Evolutionary conservation across 2,888 invertebrate species (phyloP).

Genomic region (Scotopteryx bipunctaria): DNA sequence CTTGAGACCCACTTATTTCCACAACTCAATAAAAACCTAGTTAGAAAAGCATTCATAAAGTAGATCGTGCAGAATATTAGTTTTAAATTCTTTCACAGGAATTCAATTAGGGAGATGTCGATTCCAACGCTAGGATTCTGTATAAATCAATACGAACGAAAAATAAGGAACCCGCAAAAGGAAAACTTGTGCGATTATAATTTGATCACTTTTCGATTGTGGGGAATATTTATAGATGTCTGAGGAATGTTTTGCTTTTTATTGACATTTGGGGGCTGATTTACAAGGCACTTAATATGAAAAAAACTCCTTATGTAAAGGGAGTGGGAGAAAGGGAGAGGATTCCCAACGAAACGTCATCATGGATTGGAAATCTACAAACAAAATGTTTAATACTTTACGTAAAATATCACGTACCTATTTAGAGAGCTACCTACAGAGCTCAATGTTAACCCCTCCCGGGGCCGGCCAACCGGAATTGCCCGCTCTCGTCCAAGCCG

Average conservation of each 20-base stretch:
- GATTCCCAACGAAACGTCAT: no score
- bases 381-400: no score
- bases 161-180: constrained; percentile 16
- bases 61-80: constrained; percentile 19
- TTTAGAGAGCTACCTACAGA: no score
- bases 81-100: constrained; percentile 30
- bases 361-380: no score
- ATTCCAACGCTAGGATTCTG: constrained; percentile 17
- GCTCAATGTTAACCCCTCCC: no score
- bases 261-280: not conserved
- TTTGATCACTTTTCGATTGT: constrained; percentile 15
- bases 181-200: constrained; percentile 18
- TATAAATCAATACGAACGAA: constrained; percentile 30
- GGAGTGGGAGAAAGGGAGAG: no score
- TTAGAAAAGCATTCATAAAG: constrained; percentile 12
- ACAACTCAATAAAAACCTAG: constrained; percentile 14
- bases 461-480: not conserved
- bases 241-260: constrained; percentile 9
- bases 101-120: constrained; percentile 32
- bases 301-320: no score
- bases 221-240: constrained; percentile 5
- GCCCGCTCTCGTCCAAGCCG: not conserved
- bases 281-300: no score
- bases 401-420: no score
- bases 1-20: not conserved